Conservation (phyloP, 2,888 invertebrate species). For the Tholera decimalis region DNA sequence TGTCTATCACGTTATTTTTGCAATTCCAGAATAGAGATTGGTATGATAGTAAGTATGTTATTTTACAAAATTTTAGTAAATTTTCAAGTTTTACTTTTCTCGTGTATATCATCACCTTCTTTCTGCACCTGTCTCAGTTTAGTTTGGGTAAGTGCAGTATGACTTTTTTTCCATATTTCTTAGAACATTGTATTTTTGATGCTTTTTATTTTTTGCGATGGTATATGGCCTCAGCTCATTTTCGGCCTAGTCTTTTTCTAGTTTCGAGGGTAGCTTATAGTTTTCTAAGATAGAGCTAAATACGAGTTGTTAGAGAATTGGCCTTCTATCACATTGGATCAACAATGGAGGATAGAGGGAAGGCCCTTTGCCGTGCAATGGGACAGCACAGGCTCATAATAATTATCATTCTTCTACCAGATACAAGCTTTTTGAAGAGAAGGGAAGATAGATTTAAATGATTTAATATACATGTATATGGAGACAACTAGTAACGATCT, state of each 20-base stretch:
- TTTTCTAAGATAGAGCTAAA: too few relatives aligned
- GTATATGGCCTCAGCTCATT: too few relatives aligned
- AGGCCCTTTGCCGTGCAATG: too few relatives aligned
- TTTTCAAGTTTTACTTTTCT: background rate
- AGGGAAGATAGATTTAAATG: too few relatives aligned
- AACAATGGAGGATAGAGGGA: too few relatives aligned
- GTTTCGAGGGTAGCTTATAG: too few relatives aligned
- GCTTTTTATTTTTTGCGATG: background rate
- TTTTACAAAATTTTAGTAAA: background rate
- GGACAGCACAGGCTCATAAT: too few relatives aligned
- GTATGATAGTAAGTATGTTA: background rate
- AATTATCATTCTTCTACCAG: too few relatives aligned
- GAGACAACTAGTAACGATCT: background rate
- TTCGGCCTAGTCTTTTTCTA: too few relatives aligned
- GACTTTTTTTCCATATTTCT: background rate
- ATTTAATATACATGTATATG: background rate
- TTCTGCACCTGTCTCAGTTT: background rate
- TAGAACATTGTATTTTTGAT: background rate
- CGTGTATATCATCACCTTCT: background rate
- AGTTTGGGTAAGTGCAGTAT: background rate
- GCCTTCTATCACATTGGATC: too few relatives aligned
- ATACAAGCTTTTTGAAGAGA: too few relatives aligned
- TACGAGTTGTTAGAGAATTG: too few relatives aligned
- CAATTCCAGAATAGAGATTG: conserved; percentile 1
- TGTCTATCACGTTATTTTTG: conserved; percentile 10